These are phyloP conservation scores for Setophaga petechia DNA, from an alignment of 2,113 vertebrate genomes.

Conservation along the genomic window DNA sequence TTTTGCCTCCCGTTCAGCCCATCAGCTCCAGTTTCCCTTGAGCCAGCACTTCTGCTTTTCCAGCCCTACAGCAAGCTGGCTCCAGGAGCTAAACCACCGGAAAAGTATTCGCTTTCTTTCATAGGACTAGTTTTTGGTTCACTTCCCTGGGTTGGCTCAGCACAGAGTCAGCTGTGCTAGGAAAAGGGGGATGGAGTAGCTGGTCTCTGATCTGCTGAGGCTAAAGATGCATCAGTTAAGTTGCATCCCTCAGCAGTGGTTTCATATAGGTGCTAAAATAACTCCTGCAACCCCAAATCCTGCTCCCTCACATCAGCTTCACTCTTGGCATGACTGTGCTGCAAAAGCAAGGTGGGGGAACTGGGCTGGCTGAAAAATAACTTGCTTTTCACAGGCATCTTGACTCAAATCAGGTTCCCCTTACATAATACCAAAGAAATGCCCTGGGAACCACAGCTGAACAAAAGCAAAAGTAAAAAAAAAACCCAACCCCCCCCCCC, in stretches of 20 bases:
- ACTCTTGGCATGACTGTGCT: neutral
- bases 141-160: neutral
- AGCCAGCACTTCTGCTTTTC: conserved; percentile 15
- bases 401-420: neutral
- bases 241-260: neutral
- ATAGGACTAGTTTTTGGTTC: neutral
- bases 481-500: too few species aligned
- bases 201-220: neutral
- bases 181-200: neutral
- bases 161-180: neutral
- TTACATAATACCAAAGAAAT: neutral
- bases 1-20: accelerated
- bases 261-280: neutral
- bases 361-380: neutral
- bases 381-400: neutral
- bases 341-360: neutral
- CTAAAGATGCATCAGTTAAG: neutral
- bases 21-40: neutral
- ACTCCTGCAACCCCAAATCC: neutral
- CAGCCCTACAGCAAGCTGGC: neutral
- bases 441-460: neutral
- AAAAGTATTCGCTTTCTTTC: neutral
- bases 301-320: neutral
- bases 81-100: neutral
- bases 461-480: neutral